phyloP scores from a whole-genome alignment of 2,113 vertebrate species.

The Hymenochirus boettgeri region DNA sequence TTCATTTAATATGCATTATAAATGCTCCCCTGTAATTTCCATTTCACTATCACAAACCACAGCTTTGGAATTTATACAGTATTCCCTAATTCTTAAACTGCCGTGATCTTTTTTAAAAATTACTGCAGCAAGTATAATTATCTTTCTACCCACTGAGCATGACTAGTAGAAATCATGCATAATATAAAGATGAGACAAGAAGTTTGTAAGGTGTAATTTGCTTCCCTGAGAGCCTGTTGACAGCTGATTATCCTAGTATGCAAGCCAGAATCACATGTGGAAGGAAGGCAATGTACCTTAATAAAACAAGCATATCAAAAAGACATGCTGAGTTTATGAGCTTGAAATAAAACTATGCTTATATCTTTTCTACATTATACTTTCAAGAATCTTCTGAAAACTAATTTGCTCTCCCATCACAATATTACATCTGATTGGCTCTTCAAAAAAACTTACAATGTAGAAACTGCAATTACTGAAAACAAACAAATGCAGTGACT shows the following conservation, averaged over 20 bases:
- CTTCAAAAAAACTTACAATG: too few species aligned
- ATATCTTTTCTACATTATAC: conserved; percentile 14
- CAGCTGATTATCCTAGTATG: conserved; percentile 33
- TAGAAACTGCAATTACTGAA: too few species aligned
- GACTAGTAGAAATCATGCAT: conserved; percentile 25
- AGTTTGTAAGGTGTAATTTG: conserved; percentile 28
- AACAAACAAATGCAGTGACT: too few species aligned
- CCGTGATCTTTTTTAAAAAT: conserved; percentile 15
- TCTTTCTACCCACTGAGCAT: conserved; percentile 23
- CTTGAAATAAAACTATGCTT: conserved; percentile 13
- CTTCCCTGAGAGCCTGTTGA: conserved; percentile 23
- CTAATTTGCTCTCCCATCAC: conserved; percentile 25
- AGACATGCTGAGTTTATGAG: conserved; percentile 4
- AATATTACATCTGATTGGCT: conserved; percentile 13
- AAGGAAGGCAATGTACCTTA: conserved; percentile 4
- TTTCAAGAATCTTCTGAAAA: conserved; percentile 3
- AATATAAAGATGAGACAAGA: conserved; percentile 31
- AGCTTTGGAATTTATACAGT: neutral
- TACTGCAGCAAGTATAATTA: conserved; percentile 21
- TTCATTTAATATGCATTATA: neutral
- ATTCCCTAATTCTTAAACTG: conserved; percentile 6
- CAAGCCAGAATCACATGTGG: conserved; percentile 1
- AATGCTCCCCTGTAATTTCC: neutral
- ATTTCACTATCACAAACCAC: neutral
- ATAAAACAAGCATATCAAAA: conserved; percentile 17